Conservation (phyloP, 2,888 invertebrate genomes). For the Argyresthia goedartella region DNA sequence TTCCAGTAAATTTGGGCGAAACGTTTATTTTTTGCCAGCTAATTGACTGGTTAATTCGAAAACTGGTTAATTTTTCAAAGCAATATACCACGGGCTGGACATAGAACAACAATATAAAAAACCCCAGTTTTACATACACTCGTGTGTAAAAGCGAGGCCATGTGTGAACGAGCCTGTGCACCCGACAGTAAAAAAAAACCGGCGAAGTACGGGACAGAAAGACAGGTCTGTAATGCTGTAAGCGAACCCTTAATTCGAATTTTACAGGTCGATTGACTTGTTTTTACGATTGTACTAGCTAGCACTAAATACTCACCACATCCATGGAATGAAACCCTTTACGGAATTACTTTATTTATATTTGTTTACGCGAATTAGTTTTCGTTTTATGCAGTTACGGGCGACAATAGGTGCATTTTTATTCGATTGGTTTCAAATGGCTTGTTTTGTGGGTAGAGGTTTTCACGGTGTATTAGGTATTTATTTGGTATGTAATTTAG, state of each 20-base stretch:
- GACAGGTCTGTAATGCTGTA: slow-evolving; percentile 28
- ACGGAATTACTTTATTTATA: slow-evolving; percentile 38
- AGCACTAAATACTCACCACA: slow-evolving; percentile 43
- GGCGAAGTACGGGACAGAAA: slow-evolving; percentile 28
- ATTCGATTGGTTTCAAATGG: slow-evolving; percentile 25
- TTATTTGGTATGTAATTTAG: slow-evolving; percentile 10
- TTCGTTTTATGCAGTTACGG: slow-evolving; percentile 36
- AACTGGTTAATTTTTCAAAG: too few species aligned
- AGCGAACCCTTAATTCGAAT: slow-evolving; percentile 62
- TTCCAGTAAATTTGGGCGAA: not conserved
- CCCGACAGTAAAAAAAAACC: slow-evolving; percentile 43
- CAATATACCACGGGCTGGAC: too few species aligned
- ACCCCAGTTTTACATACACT: not conserved
- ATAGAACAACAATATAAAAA: not conserved
- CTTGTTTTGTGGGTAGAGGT: slow-evolving; percentile 29
- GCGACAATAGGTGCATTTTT: slow-evolving; percentile 36
- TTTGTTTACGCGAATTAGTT: slow-evolving; percentile 38
- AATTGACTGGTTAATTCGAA: not conserved
- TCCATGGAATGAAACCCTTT: slow-evolving; percentile 53
- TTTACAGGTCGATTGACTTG: slow-evolving; percentile 56
- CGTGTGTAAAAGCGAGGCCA: slow-evolving; percentile 31
- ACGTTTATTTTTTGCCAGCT: not conserved
- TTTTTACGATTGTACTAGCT: slow-evolving; percentile 48
- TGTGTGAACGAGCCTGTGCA: slow-evolving; percentile 51
- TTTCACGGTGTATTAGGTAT: slow-evolving; percentile 32